phyloP scores from a whole-genome alignment of 2,113 vertebrate species.

The Chiloscyllium plagiosum region DNA sequence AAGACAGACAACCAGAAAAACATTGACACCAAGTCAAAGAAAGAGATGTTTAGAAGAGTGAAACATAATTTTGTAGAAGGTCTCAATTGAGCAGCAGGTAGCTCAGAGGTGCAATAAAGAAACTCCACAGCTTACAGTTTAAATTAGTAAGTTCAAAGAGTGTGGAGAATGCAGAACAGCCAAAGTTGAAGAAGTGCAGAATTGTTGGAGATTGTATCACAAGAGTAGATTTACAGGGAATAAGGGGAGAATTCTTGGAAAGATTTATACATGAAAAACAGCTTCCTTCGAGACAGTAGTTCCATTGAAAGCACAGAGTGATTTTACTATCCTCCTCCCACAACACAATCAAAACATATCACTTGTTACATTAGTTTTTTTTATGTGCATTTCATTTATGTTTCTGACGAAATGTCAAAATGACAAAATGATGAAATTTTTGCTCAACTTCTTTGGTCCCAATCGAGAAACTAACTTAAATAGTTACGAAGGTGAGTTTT shows the following conservation, averaged over 20 bases:
- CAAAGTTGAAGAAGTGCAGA: neutral
- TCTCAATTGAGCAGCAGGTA: neutral
- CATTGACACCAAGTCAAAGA: neutral
- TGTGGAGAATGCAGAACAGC: neutral
- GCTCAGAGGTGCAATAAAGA: neutral
- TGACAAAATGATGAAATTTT: neutral
- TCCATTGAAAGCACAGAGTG: neutral
- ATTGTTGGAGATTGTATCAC: neutral
- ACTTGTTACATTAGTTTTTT: neutral
- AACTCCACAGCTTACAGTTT: neutral
- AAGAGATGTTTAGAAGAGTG: neutral
- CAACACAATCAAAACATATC: neutral
- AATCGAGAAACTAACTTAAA: neutral
- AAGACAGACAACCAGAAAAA: no score
- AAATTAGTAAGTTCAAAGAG: neutral
- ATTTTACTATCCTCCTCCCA: neutral
- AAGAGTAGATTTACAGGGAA: neutral
- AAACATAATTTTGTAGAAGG: no score
- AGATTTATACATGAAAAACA: no score
- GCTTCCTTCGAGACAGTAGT: neutral
- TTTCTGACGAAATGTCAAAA: neutral
- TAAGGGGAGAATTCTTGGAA: neutral
- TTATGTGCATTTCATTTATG: neutral
- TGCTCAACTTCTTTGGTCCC: neutral
- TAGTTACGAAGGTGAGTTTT: neutral